These are phyloP conservation scores for Macaca nemestrina DNA, from an alignment of 2,113 vertebrate genomes.

Conservation along the genomic window DNA sequence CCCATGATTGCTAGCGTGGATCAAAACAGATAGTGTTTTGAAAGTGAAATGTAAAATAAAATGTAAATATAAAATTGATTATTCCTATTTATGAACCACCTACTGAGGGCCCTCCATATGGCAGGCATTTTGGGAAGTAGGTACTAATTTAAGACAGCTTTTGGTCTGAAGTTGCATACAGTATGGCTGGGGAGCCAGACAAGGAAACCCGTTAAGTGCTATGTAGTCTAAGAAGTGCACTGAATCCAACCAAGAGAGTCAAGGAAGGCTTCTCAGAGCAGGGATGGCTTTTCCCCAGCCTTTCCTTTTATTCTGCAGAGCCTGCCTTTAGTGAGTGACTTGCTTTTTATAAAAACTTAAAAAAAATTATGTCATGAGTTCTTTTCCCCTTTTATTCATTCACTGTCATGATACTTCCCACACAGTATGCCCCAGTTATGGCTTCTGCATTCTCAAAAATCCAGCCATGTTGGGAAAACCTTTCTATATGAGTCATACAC, in stretches of 20 bases:
- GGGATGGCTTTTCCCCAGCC: neutral
- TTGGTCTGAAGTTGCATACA: neutral
- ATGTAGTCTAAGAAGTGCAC: neutral
- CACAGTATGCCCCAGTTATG: slow-evolving; percentile 39
- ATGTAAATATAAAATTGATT: neutral
- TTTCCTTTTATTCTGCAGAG: neutral
- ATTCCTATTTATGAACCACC: neutral
- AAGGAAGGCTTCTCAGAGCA: neutral
- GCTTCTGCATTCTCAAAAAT: slow-evolving; percentile 66
- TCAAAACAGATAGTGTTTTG: slow-evolving; percentile 30
- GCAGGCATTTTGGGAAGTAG: neutral
- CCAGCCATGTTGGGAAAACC: slow-evolving; percentile 44
- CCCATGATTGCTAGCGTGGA: neutral
- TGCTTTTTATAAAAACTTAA: slow-evolving; percentile 38
- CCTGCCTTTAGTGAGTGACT: slow-evolving; percentile 43
- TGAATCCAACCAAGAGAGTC: neutral
- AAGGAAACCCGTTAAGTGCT: neutral
- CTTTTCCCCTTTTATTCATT: slow-evolving; percentile 64
- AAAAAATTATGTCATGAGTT: slow-evolving; percentile 23
- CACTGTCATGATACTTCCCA: slow-evolving; percentile 39
- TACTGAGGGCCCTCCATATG: neutral
- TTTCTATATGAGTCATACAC: slow-evolving; percentile 17
- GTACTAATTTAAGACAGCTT: neutral
- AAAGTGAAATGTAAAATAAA: neutral
- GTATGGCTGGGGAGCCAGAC: neutral